Evolutionary conservation across 1,140 invertebrate genomes (phyloP).

Genomic region (Harpegnathos saltator): DNA sequence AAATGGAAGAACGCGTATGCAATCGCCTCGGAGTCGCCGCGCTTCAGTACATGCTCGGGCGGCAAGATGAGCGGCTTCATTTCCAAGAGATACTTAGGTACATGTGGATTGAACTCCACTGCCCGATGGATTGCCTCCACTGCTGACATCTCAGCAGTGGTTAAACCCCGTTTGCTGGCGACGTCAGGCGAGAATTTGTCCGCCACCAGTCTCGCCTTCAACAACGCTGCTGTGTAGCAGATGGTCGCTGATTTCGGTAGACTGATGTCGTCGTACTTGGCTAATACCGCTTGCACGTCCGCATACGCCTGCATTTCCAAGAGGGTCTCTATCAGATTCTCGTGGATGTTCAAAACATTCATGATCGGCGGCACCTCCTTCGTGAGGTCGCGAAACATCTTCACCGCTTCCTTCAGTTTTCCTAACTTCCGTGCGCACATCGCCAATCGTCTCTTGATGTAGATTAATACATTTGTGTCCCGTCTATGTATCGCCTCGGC

Average conservation of each 20-base stretch:
- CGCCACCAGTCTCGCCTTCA: conserved; percentile 96
- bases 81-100: conserved; percentile 98
- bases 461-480: conserved; percentile 98
- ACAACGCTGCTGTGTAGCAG: conserved; percentile 97
- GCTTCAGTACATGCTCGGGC: conserved; percentile 98
- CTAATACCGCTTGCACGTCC: conserved; percentile 97
- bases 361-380: conserved; percentile 99
- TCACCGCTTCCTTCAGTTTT: conserved; percentile 97
- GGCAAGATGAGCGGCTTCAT: conserved; percentile 98
- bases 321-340: conserved; percentile 98
- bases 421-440: conserved; percentile 99
- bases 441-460: conserved; percentile 96
- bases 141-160: conserved; percentile 96
- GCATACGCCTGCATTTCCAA: conserved; percentile 98
- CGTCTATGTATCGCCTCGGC: conserved; percentile 94
- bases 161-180: conserved; percentile 94
- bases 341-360: conserved; percentile 98
- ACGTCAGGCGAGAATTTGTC: conserved; percentile 97
- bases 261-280: conserved; percentile 98
- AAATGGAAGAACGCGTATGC: conserved; percentile 99
- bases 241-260: conserved; percentile 98
- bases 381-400: conserved; percentile 98
- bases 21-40: conserved; percentile 99
- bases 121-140: conserved; percentile 98
- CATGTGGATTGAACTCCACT: conserved; percentile 99